Base-by-base conservation (phyloP, 2,888 invertebrate genomes). In the Hybos culiciformis region DNA sequence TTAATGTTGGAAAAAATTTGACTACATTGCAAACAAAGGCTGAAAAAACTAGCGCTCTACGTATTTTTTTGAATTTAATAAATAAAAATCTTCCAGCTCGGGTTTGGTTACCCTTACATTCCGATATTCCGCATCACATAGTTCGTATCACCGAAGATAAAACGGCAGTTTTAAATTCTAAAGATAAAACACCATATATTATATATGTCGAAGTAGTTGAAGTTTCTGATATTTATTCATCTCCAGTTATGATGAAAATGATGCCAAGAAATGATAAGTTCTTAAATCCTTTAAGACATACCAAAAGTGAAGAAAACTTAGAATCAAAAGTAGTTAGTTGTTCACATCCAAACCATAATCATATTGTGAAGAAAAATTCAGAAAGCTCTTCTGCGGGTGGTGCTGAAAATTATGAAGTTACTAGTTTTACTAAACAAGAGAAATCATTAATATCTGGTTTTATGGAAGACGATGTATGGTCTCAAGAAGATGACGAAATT, bases 161-260 rank as follows among this genome's bases (percentile, higher is more conserved):
- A 51, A 93, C 94, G 48, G 96, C 96, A 41, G 96, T 98, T 42
- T 80, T 99, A 51, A 99, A 99, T 68, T 96, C 96, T 53, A 99
- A 99, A 55, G 67, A 66, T 49, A 67, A 67, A 48, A 94, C 97
- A 39, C 98, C 98, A 0, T 98, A 93, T 69, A 87, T 98, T 59
- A 84, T 98, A 62, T 98, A 97, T 69, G 87, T 97, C 44, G 98
- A 98, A 70, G 93, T 94, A 7, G 71, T 93, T 34, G 92, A 93
- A 67, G 74, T 88, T 40, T 79, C 83, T 44, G 83, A 87, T 61
- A 73, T 84, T 33, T 78, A 83, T 56, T 78, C 85, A 1, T 84
- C 87, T 42, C 83, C 90, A 1, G 77, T 96, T 15, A 91, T 93
- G 34, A 76, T 83, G n/a, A 93, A 93, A 66, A 78, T 86, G 52